phyloP scores from a whole-genome alignment of 2,797 vertebrate genomes.

The Novumbra hubbsi region DNA sequence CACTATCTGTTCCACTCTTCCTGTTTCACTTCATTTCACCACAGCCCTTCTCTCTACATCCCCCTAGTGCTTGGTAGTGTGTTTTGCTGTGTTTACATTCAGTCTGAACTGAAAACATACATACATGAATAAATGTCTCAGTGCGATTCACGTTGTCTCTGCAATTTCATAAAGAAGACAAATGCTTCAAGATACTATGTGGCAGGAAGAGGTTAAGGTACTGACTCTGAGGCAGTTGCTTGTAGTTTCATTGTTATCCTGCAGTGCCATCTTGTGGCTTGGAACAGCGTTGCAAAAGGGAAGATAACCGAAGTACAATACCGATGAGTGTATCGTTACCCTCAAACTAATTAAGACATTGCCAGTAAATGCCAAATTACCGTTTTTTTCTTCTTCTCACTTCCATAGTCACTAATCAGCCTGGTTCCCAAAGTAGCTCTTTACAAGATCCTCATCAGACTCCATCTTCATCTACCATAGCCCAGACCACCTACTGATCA shows the following conservation, averaged over 20 bases:
- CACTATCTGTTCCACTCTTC: conserved; percentile 47
- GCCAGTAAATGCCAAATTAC: background rate
- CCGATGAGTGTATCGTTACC: background rate
- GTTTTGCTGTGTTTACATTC: conserved; percentile 95
- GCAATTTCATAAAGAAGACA: background rate
- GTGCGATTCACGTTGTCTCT: conserved; percentile 60
- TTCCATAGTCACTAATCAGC: background rate
- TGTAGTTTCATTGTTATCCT: conserved; percentile 4
- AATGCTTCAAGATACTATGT: background rate
- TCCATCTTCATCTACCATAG: too few species aligned
- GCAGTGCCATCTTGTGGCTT: conserved; percentile 52
- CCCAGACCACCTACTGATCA: too few species aligned
- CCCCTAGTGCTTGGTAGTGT: conserved; percentile 89
- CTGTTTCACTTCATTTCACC: conserved; percentile 71
- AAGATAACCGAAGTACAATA: background rate
- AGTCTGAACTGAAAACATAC: conserved; percentile 88
- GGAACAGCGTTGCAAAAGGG: background rate
- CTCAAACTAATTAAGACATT: background rate
- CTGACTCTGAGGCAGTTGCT: background rate
- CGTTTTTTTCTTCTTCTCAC: background rate
- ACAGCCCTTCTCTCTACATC: conserved; percentile 66
- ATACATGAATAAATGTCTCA: conserved; percentile 84
- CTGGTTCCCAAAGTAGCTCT: too few species aligned
- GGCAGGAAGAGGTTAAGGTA: background rate
- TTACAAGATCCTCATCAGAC: too few species aligned